Evolutionary conservation across 2,797 vertebrate genomes (phyloP).

Genomic region (Parauchenoglanis punctatus): DNA sequence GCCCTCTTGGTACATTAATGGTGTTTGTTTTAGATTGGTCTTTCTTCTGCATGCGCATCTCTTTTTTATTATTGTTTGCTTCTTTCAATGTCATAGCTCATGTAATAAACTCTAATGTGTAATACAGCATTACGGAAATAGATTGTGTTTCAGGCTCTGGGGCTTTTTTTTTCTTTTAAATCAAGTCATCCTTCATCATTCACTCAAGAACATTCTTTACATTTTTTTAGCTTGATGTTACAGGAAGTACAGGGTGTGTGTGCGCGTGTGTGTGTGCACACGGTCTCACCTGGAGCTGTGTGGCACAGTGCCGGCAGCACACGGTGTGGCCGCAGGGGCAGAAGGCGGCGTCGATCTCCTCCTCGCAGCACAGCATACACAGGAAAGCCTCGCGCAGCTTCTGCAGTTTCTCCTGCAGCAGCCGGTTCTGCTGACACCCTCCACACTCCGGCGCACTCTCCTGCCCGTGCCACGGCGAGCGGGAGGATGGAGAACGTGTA

Average conservation of each 20-base stretch:
- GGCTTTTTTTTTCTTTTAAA: neutral
- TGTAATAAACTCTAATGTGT: neutral
- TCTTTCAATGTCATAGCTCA: neutral
- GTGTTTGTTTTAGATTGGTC: neutral
- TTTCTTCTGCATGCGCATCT: neutral
- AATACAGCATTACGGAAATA: neutral
- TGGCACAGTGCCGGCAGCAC: constrained; percentile 91
- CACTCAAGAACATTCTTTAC: neutral
- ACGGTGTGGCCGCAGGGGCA: constrained; percentile 98
- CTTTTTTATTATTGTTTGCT: neutral
- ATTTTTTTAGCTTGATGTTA: neutral
- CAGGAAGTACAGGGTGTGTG: too few relatives aligned
- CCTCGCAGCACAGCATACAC: constrained; percentile 94
- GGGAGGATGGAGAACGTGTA: constrained; percentile 72
- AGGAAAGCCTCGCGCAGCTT: constrained; percentile 93
- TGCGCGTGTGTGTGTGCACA: neutral
- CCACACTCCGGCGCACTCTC: constrained; percentile 76
- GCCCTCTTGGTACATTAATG: neutral
- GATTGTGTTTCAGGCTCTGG: neutral
- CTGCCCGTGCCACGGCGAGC: constrained; percentile 72
- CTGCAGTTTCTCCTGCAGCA: constrained; percentile 88
- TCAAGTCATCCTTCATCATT: too few relatives aligned
- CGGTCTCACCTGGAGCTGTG: constrained; percentile 87
- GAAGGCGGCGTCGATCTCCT: constrained; percentile 94
- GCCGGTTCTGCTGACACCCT: constrained; percentile 88